A percentile compares a stretch with the other conserved stretches of the same genome.
Conservation (phyloP, 2,888 invertebrate genomes). For the Sturmia bella region DNA sequence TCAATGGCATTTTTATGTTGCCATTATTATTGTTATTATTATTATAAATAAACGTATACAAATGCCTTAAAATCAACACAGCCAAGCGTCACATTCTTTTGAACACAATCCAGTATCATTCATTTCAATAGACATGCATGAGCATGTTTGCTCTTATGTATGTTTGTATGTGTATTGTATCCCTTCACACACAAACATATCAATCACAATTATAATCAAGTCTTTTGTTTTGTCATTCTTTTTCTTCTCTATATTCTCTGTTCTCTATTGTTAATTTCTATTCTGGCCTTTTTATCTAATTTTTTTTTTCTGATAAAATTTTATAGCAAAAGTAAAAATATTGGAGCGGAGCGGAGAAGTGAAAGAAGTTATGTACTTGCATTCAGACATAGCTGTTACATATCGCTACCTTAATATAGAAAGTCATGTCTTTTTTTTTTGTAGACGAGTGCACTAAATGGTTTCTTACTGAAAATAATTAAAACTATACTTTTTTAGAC, state of each 20-base stretch:
- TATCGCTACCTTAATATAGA: no score
- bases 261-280: slow-evolving; percentile 22
- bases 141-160: slow-evolving; percentile 1
- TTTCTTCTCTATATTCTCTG: slow-evolving; percentile 9
- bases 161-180: background rate
- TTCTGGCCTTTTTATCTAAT: slow-evolving; percentile 34
- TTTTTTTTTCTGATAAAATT: slow-evolving; percentile 43
- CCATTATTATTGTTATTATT: slow-evolving; percentile 54
- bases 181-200: slow-evolving; percentile 25
- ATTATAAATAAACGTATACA: slow-evolving; percentile 43
- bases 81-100: background rate
- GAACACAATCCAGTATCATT: background rate
- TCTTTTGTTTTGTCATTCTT: slow-evolving; percentile 17
- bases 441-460: no score
- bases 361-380: slow-evolving; percentile 39
- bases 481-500: no score
- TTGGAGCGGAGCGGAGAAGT: background rate
- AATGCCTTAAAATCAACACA: background rate
- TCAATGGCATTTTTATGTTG: slow-evolving; percentile 56
- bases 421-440: no score
- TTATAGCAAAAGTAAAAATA: slow-evolving; percentile 3
- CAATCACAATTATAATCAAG: slow-evolving; percentile 61
- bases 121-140: background rate
- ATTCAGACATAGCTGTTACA: no score
- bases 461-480: no score